These are phyloP conservation scores for Phoebastria nigripes DNA, from an alignment of 2,797 vertebrate genomes.

Conservation along the genomic window DNA sequence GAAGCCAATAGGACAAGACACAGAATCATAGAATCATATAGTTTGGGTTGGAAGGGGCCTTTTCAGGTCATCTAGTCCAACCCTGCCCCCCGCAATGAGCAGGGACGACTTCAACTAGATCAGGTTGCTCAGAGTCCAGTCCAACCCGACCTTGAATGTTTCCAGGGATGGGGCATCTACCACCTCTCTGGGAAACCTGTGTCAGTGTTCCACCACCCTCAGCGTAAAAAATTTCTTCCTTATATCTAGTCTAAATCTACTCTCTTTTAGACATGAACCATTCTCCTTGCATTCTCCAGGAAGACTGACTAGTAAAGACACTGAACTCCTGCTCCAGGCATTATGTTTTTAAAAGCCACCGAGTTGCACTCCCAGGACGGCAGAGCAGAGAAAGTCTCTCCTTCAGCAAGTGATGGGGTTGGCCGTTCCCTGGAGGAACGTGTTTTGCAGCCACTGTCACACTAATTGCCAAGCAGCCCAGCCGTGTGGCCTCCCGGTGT, in stretches of 20 bases:
- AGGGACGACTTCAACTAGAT: background rate
- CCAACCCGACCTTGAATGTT: background rate
- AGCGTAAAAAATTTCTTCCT: background rate
- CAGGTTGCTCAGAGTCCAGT: background rate
- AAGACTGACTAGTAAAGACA: background rate
- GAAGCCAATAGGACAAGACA: background rate
- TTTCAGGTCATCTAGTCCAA: accelerated
- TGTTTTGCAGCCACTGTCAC: background rate
- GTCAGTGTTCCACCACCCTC: background rate
- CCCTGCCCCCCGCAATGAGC: background rate
- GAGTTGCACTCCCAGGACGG: background rate
- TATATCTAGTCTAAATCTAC: background rate
- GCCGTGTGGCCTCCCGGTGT: accelerated
- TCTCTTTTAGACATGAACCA: background rate
- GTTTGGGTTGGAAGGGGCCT: background rate
- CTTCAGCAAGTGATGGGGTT: background rate
- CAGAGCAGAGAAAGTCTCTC: background rate
- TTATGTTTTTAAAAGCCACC: background rate
- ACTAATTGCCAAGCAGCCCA: background rate
- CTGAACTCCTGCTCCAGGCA: background rate
- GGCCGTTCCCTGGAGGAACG: accelerated
- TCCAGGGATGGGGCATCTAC: background rate
- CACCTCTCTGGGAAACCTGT: background rate
- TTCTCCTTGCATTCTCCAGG: background rate
- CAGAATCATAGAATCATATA: background rate